Conservation (phyloP, 1,140 invertebrate species). For the Drosophila lacteicornis region DNA sequence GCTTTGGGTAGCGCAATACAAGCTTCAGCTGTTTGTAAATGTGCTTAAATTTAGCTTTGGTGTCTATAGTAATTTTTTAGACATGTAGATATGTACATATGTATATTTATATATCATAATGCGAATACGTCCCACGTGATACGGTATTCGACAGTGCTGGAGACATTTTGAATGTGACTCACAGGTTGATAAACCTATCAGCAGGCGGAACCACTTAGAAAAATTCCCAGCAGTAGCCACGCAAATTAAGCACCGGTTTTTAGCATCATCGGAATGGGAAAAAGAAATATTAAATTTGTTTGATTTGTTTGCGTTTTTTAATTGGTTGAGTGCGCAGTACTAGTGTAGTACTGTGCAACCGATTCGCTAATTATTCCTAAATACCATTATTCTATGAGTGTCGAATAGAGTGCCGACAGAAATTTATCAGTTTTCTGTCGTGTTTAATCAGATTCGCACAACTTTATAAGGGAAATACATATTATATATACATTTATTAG, state of each 20-base stretch:
- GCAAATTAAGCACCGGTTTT: slow-evolving; percentile 35
- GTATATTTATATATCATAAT: not conserved
- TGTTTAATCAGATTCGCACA: not conserved
- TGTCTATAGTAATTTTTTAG: not conserved
- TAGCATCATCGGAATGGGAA: slow-evolving; percentile 59
- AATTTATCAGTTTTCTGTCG: not conserved
- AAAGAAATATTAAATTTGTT: slow-evolving; percentile 31
- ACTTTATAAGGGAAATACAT: no score
- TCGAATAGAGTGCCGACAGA: not conserved
- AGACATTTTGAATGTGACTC: slow-evolving; percentile 13
- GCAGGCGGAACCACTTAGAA: slow-evolving; percentile 23
- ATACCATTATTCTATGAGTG: slow-evolving; percentile 42
- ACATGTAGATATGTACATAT: no score
- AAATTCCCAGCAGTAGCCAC: slow-evolving; percentile 27
- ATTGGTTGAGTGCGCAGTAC: slow-evolving; percentile 41
- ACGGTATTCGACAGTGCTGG: not conserved
- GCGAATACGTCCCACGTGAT: no score
- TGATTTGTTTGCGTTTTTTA: slow-evolving; percentile 44
- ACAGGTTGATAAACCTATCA: slow-evolving; percentile 54
- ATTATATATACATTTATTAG: no score
- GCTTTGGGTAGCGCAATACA: slow-evolving; percentile 1
- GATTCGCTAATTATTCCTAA: slow-evolving; percentile 52
- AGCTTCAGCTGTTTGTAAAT: slow-evolving; percentile 26
- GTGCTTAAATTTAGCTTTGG: slow-evolving; percentile 7
- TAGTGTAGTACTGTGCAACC: slow-evolving; percentile 28